These are phyloP conservation scores for Hippopotamus amphibius DNA, from an alignment of 2,113 vertebrate species.

Conservation along the genomic window DNA sequence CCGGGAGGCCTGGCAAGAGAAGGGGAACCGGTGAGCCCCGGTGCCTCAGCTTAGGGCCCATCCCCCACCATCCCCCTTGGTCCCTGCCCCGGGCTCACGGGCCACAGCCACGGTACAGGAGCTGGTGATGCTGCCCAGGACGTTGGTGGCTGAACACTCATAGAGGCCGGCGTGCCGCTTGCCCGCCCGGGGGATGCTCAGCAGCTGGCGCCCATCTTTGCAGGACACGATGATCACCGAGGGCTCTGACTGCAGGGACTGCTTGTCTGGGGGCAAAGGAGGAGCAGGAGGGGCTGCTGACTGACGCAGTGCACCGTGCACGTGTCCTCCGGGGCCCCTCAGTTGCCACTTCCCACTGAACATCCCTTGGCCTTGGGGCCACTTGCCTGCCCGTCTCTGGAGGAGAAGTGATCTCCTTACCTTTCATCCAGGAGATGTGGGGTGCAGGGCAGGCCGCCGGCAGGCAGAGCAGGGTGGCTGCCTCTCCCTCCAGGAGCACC, in stretches of 20 bases:
- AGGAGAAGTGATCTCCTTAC: constrained; percentile 84
- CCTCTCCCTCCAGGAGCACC: constrained; percentile 96
- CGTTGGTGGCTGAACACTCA: constrained; percentile 95
- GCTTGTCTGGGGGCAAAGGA: constrained; percentile 90
- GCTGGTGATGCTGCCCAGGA: constrained; percentile 93
- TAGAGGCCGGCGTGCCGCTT: constrained; percentile 96
- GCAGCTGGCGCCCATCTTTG: constrained; percentile 95
- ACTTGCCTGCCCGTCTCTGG: constrained; percentile 83
- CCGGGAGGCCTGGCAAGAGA: constrained; percentile 90
- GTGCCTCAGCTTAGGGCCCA: background rate
- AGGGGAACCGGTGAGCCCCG: background rate
- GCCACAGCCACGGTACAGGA: constrained; percentile 96
- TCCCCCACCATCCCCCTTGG: background rate
- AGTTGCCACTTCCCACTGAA: constrained; percentile 62
- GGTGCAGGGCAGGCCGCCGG: constrained; percentile 96
- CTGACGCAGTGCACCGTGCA: background rate
- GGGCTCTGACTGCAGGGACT: constrained; percentile 89
- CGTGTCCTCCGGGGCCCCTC: constrained; percentile 87
- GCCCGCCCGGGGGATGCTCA: constrained; percentile 94
- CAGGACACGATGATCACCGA: constrained; percentile 93
- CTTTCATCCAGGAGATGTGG: constrained; percentile 95
- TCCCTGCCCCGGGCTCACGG: constrained; percentile 87
- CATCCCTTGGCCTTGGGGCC: constrained; percentile 88
- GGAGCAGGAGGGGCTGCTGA: background rate
- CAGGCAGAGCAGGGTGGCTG: constrained; percentile 96